These are phyloP conservation scores for Pan paniscus DNA, from an alignment of 2,113 vertebrate species.

Conservation along the genomic window DNA sequence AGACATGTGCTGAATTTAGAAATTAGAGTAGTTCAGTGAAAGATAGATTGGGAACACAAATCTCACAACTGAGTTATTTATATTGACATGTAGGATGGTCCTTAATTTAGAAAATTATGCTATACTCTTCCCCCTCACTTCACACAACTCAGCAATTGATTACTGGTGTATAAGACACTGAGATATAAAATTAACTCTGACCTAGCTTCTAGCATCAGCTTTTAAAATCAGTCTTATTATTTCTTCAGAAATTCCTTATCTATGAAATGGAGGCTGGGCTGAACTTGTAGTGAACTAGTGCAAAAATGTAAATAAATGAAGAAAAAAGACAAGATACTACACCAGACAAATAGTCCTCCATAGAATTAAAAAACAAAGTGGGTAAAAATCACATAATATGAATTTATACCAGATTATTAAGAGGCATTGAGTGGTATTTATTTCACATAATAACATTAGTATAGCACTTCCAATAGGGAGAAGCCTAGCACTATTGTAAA, in stretches of 20 bases:
- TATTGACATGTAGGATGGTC: constrained; percentile 19
- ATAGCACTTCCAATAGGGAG: not conserved
- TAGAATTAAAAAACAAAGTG: not conserved
- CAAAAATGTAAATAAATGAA: not conserved
- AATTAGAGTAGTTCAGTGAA: not conserved
- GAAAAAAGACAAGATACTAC: not conserved
- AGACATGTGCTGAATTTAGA: constrained; percentile 38
- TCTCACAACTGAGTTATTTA: constrained; percentile 42
- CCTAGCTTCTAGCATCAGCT: not conserved
- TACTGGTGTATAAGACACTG: not conserved
- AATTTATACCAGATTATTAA: not conserved
- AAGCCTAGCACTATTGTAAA: not conserved
- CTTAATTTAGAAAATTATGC: constrained; percentile 57
- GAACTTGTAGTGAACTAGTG: not conserved
- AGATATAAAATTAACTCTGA: constrained; percentile 24
- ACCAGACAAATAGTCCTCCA: not conserved
- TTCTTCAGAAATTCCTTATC: not conserved
- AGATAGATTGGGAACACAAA: constrained; percentile 13
- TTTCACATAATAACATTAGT: not conserved
- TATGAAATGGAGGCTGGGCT: not conserved
- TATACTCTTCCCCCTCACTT: not conserved
- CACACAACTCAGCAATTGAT: constrained; percentile 18
- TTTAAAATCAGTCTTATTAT: constrained; percentile 30
- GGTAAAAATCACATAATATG: not conserved
- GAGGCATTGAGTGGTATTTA: not conserved